Base-by-base conservation (phyloP, 2,888 invertebrate species). In the Cynaeus angustus region DNA sequence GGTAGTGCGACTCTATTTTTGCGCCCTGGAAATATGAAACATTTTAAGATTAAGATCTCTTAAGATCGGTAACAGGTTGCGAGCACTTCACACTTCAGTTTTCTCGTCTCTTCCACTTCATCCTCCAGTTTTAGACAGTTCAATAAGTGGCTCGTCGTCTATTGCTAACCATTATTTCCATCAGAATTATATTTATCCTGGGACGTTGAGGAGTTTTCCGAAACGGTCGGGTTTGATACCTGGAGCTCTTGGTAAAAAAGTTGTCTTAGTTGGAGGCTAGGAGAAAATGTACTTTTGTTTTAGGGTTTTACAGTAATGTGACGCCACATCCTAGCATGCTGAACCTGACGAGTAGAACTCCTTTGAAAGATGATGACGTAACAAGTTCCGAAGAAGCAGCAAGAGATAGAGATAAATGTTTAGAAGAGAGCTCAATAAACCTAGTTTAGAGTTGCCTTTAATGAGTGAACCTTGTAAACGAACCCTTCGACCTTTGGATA, bases 1-100 rank as follows among this genome's bases (percentile, higher is more conserved):
- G 96, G 94, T 3, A 97, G 96, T 0, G 89, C 92, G 12, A 96
- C 94, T 83, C 85, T 98, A 21, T 92, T 94, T 77, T 87, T 97
- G 0, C 95, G 96, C 86, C 97, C 98, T 21, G 4, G 21, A 71
- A 92, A 94, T 0, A 93, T n/a, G n/a, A n/a, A n/a, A n/a, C n/a
- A n/a, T n/a, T n/a, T n/a, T n/a, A n/a, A n/a, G n/a, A n/a, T n/a
- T n/a, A n/a, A n/a, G n/a, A n/a, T n/a, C n/a, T n/a, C n/a, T n/a
- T n/a, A n/a, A n/a, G n/a, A n/a, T n/a, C n/a, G n/a, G n/a, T n/a
- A n/a, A n/a, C n/a, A n/a, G n/a, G n/a, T n/a, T n/a, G n/a, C n/a
- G n/a, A n/a, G n/a, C n/a, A n/a, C n/a, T n/a, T n/a, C n/a, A n/a
- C n/a, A n/a, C n/a, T n/a, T n/a, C n/a, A n/a, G n/a, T n/a, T n/a